Percentiles rank a stretch among this genome's conserved stretches.
These are phyloP conservation scores for Eupithecia exiguata DNA, from an alignment of 2,888 invertebrate species.

Conservation along the genomic window DNA sequence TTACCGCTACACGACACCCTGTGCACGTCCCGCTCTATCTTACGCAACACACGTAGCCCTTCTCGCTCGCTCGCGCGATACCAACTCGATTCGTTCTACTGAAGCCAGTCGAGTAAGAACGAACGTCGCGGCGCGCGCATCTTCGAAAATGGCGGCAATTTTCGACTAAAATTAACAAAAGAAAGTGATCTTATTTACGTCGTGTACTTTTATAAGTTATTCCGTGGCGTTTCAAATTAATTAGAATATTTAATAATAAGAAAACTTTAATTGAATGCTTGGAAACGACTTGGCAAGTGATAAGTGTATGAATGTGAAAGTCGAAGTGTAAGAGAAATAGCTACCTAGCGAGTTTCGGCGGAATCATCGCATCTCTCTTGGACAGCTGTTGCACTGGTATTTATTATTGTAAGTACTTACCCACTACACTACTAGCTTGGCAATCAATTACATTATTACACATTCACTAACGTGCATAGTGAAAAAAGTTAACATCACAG, in stretches of 20 bases:
- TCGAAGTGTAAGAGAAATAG: conserved; percentile 44
- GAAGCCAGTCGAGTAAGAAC: conserved; percentile 67
- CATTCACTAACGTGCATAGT: too few relatives aligned
- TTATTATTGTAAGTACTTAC: conserved; percentile 1
- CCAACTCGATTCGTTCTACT: conserved; percentile 60
- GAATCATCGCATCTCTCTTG: neutral
- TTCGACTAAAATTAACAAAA: conserved; percentile 50
- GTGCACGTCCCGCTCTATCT: conserved; percentile 65
- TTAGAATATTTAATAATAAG: neutral
- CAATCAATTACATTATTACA: too few relatives aligned
- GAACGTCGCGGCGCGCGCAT: conserved; percentile 59
- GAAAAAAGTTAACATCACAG: too few relatives aligned
- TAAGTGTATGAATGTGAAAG: conserved; percentile 67
- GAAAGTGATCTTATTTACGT: conserved; percentile 31
- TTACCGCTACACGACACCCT: conserved; percentile 78
- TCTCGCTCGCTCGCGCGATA: conserved; percentile 65
- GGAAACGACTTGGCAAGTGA: conserved; percentile 1
- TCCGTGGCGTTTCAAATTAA: conserved; percentile 27
- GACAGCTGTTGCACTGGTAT: conserved; percentile 16
- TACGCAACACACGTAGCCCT: conserved; percentile 44
- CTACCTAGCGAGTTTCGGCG: neutral
- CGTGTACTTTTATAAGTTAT: conserved; percentile 10
- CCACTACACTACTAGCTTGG: too few relatives aligned
- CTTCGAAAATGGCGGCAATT: conserved; percentile 58
- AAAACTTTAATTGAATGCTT: neutral